These are phyloP conservation scores for Microplitis manilae DNA, from an alignment of 2,888 invertebrate genomes.

Conservation along the genomic window DNA sequence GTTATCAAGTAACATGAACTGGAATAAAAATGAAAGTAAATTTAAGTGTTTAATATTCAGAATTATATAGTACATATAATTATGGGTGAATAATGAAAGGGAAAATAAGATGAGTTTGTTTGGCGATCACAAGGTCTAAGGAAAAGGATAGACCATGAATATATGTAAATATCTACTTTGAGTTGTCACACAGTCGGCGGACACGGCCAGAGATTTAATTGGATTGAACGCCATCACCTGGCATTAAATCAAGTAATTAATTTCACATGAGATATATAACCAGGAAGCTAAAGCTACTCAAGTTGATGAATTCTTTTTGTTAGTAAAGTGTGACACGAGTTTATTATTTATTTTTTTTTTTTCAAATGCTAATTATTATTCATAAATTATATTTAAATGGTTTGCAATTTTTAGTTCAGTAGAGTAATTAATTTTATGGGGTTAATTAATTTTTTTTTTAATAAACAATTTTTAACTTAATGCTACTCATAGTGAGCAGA, in stretches of 20 bases:
- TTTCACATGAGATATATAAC: constrained; percentile 63
- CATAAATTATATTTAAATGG: background rate
- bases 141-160: constrained; percentile 14
- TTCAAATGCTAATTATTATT: background rate
- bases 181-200: constrained; percentile 45
- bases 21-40: background rate
- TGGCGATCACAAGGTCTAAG: background rate
- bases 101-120: constrained; percentile 14
- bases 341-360: background rate
- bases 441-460: too few species aligned
- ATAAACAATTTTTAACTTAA: too few species aligned
- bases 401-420: too few species aligned
- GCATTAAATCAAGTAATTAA: constrained; percentile 70
- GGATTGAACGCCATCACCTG: constrained; percentile 64
- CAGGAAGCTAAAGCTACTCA: constrained; percentile 57
- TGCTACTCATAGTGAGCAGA: too few species aligned
- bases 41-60: background rate
- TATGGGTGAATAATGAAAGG: constrained; percentile 23
- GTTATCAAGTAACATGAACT: background rate
- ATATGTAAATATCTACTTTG: constrained; percentile 54
- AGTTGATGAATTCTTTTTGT: constrained; percentile 17
- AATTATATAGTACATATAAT: background rate
- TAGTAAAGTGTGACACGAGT: background rate
- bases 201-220: constrained; percentile 64
- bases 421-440: too few species aligned